A percentile compares a stretch with the other conserved stretches of the same genome.
phyloP scores from a whole-genome alignment of 2,797 vertebrate species.

The Pseudotriccus pelzelni region DNA sequence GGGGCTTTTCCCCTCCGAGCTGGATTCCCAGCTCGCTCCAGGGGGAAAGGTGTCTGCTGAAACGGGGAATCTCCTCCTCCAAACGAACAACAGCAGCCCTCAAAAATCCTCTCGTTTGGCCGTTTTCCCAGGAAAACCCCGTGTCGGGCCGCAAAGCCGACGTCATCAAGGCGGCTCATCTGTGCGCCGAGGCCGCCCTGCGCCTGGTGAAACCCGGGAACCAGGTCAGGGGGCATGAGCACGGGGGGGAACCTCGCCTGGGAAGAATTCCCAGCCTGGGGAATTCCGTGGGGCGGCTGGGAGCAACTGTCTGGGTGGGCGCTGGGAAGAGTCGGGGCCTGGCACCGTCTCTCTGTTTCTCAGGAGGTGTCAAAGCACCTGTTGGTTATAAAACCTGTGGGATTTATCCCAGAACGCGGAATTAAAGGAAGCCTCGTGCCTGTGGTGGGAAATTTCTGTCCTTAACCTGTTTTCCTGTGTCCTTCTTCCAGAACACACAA shows the following conservation, averaged over 20 bases:
- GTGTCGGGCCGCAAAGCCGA: constrained; percentile 92
- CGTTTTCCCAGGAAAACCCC: constrained; percentile 82
- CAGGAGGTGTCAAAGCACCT: background rate
- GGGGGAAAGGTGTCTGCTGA: background rate
- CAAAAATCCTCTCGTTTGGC: background rate
- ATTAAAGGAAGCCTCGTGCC: accelerated
- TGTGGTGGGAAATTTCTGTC: background rate
- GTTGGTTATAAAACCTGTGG: background rate
- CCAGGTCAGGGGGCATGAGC: constrained; percentile 77
- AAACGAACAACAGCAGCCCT: accelerated
- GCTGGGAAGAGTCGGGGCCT: background rate
- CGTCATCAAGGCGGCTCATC: constrained; percentile 91
- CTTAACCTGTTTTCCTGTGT: background rate
- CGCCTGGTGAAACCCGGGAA: constrained; percentile 96
- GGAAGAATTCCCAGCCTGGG: background rate
- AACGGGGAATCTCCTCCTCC: accelerated
- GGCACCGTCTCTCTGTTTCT: accelerated
- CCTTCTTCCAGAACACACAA: constrained; percentile 86
- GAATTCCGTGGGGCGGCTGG: background rate
- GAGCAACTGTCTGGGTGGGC: background rate
- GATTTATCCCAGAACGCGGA: accelerated
- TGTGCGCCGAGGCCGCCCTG: constrained; percentile 94
- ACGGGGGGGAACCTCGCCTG: background rate
- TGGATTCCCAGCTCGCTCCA: accelerated
- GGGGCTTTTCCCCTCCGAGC: background rate